These are phyloP conservation scores for Allygus modestus DNA, from an alignment of 2,888 invertebrate genomes.

Conservation along the genomic window DNA sequence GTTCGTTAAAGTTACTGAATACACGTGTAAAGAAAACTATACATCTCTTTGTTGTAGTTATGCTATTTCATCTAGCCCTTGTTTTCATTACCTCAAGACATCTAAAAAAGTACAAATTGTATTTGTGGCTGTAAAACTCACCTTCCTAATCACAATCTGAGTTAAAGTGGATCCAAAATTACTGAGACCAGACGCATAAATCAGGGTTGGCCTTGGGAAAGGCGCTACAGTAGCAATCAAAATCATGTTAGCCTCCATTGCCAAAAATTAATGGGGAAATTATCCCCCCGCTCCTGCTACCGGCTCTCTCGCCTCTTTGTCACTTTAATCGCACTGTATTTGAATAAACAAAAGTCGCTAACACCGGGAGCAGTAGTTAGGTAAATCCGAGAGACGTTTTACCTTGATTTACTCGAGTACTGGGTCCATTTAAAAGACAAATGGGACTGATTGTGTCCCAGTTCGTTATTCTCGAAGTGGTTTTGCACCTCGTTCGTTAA, in stretches of 20 bases:
- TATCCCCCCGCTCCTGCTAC: constrained; percentile 19
- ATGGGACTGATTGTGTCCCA: constrained; percentile 39
- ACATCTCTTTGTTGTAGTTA: no score
- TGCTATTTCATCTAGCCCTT: no score
- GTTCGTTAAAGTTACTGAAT: no score
- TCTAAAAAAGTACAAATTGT: no score
- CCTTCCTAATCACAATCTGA: not conserved
- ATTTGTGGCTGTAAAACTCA: no score
- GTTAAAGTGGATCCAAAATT: constrained; percentile 34
- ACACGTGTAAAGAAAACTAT: no score
- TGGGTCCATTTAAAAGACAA: constrained; percentile 33
- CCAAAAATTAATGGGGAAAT: constrained; percentile 37
- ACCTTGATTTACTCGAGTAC: constrained; percentile 24
- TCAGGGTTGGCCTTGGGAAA: constrained; percentile 3
- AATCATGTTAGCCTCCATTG: constrained; percentile 19
- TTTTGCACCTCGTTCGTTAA: constrained; percentile 20
- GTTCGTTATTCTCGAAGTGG: constrained; percentile 14
- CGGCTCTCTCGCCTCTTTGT: not conserved
- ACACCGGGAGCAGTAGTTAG: constrained; percentile 12
- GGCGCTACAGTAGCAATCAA: constrained; percentile 18
- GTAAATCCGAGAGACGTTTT: constrained; percentile 10
- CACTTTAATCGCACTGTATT: constrained; percentile 4
- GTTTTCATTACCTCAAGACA: no score
- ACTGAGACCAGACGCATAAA: constrained; percentile 19
- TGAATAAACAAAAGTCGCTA: constrained; percentile 35